phyloP scores from a whole-genome alignment of 64 coral and sea anemone species.

The Platygyra sinensis region DNA sequence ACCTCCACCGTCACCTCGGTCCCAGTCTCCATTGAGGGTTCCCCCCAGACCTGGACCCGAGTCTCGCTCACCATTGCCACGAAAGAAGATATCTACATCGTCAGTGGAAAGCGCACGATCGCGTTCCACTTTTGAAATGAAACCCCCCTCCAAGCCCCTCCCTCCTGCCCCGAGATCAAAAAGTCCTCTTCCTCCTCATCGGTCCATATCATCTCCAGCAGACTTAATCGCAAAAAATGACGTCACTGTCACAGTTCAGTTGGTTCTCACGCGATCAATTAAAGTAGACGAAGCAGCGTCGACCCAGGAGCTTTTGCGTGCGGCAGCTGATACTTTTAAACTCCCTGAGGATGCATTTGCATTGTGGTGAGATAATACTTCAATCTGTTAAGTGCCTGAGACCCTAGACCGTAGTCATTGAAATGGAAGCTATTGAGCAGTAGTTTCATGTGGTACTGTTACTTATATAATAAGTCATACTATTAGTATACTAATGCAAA shows the following conservation, averaged over 20 bases:
- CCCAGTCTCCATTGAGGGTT: background rate
- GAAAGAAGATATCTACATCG: background rate
- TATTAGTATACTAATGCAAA: too few species aligned
- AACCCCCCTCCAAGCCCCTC: slow-evolving; percentile 3
- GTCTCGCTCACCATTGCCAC: slow-evolving; percentile 35
- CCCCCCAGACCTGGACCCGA: background rate
- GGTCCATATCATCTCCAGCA: background rate
- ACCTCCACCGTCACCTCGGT: background rate
- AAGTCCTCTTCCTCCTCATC: slow-evolving; percentile 8
- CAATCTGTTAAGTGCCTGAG: too few species aligned
- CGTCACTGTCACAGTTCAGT: slow-evolving; percentile 65
- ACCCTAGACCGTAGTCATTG: too few species aligned
- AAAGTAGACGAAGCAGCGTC: slow-evolving; percentile 62
- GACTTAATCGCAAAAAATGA: background rate
- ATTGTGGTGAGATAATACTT: slow-evolving; percentile 63
- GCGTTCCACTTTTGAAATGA: background rate
- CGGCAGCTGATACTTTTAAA: slow-evolving; percentile 64
- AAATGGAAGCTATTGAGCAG: too few species aligned
- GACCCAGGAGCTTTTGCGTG: slow-evolving; percentile 47
- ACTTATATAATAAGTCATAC: too few species aligned
- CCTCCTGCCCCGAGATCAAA: slow-evolving; percentile 39
- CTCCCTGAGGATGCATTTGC: slow-evolving; percentile 62
- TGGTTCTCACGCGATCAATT: slow-evolving; percentile 74
- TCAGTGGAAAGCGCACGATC: background rate
- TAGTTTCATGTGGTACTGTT: too few species aligned